phyloP scores from a whole-genome alignment of 2,797 vertebrate species.

The Myotis pilosus region DNA sequence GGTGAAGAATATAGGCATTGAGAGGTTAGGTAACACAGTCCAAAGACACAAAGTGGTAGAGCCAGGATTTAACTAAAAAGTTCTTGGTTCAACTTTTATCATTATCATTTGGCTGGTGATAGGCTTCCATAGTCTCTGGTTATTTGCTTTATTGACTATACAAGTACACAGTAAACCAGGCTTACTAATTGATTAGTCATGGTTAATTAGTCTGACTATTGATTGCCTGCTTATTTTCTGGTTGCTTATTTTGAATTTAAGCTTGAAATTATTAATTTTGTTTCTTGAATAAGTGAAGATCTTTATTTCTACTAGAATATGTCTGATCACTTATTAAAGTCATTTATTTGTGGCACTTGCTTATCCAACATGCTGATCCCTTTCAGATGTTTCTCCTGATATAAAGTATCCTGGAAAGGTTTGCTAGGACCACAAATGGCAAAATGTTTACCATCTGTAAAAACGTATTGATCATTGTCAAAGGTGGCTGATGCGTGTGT shows the following conservation, averaged over 20 bases:
- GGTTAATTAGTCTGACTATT: not conserved
- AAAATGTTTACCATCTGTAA: not conserved
- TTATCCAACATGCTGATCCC: not conserved
- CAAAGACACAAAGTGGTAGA: not conserved
- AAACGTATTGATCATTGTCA: not conserved
- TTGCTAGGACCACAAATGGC: not conserved
- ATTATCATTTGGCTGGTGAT: not conserved
- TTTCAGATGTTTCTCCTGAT: not conserved
- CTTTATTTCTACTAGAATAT: not conserved
- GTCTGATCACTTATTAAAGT: not conserved
- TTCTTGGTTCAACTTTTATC: not conserved
- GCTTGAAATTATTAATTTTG: not conserved
- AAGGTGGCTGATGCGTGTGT: not conserved
- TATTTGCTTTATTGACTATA: not conserved
- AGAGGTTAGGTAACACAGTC: not conserved
- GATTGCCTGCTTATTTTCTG: not conserved
- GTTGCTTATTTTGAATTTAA: constrained; percentile 2
- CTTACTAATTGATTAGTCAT: not conserved
- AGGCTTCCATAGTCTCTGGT: not conserved
- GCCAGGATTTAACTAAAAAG: not conserved
- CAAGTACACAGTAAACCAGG: not conserved
- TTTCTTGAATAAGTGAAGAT: not conserved
- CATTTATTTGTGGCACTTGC: not conserved
- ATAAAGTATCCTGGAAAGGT: not conserved
- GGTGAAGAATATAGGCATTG: not conserved